Percentiles rank a stretch among this genome's conserved stretches.
These are phyloP conservation scores for Dryobates pubescens DNA, from an alignment of 2,797 vertebrate genomes.

Conservation along the genomic window DNA sequence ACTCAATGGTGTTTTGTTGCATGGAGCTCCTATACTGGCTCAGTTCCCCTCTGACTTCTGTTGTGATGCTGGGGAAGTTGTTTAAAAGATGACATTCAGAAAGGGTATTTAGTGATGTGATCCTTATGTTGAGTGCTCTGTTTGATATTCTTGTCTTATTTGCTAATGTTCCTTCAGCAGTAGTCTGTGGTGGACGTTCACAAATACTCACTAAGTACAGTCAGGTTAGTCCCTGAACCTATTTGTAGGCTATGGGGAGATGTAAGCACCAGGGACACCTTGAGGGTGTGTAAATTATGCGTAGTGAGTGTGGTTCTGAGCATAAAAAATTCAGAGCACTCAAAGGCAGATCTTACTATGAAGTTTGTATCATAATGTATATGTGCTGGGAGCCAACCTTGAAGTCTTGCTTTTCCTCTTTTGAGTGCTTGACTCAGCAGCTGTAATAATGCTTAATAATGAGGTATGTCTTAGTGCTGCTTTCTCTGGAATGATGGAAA, in stretches of 20 bases:
- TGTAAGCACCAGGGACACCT: accelerated
- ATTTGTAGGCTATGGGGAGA: background rate
- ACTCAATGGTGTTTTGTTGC: accelerated
- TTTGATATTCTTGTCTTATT: background rate
- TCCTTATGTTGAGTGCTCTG: background rate
- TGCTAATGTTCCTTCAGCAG: background rate
- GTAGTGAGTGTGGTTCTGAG: background rate
- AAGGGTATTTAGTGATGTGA: background rate
- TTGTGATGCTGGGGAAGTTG: background rate
- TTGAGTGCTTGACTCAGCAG: background rate
- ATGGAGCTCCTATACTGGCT: background rate
- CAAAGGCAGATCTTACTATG: background rate
- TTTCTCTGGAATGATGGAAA: background rate
- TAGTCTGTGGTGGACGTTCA: accelerated
- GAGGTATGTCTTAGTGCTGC: background rate
- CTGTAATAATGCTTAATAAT: background rate
- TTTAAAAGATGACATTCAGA: background rate
- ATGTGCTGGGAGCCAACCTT: background rate
- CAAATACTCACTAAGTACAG: background rate
- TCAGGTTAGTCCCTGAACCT: background rate
- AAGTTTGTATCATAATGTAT: background rate
- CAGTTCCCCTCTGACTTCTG: background rate
- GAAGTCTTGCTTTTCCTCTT: background rate
- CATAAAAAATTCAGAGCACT: background rate
- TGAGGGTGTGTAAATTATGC: background rate